These are phyloP conservation scores for Macrobrachium rosenbergii DNA, from an alignment of 1,140 invertebrate genomes.

Conservation along the genomic window DNA sequence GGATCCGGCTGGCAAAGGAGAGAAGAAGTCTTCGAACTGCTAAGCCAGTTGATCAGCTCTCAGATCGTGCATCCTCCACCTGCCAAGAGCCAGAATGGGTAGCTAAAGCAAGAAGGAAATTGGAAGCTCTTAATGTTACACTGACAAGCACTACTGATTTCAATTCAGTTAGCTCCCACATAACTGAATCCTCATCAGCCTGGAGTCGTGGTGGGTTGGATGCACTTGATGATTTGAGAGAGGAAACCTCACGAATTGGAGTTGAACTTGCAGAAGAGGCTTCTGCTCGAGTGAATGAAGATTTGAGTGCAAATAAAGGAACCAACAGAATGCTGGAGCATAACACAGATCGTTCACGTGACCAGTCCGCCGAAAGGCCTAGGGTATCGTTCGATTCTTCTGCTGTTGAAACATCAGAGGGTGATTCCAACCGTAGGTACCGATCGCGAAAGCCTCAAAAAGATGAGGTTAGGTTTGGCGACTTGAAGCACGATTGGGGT, in stretches of 20 bases:
- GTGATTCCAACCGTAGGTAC: slow-evolving; percentile 20
- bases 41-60: slow-evolving; percentile 51
- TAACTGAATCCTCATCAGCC: slow-evolving; percentile 65
- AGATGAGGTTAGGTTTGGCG: slow-evolving; percentile 65
- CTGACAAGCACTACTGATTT: slow-evolving; percentile 62
- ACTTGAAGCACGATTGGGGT: slow-evolving; percentile 65
- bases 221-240: slow-evolving; percentile 62
- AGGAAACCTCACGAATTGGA: slow-evolving; percentile 60
- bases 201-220: slow-evolving; percentile 66
- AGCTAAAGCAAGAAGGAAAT: slow-evolving; percentile 48
- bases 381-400: slow-evolving; percentile 54
- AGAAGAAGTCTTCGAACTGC: slow-evolving; percentile 60
- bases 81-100: slow-evolving; percentile 62
- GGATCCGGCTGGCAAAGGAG: slow-evolving; percentile 63
- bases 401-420: slow-evolving; percentile 37
- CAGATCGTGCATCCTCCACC: slow-evolving; percentile 59
- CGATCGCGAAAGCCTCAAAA: slow-evolving; percentile 42
- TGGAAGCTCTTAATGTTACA: slow-evolving; percentile 60
- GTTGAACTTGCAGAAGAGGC: slow-evolving; percentile 61
- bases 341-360: slow-evolving; percentile 9
- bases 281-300: slow-evolving; percentile 51
- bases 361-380: slow-evolving; percentile 48
- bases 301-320: slow-evolving; percentile 33
- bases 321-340: slow-evolving; percentile 61
- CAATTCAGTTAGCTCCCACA: slow-evolving; percentile 53